Evolutionary conservation across 2,888 invertebrate genomes (phyloP).

Genomic region (Pinctada fucata): DNA sequence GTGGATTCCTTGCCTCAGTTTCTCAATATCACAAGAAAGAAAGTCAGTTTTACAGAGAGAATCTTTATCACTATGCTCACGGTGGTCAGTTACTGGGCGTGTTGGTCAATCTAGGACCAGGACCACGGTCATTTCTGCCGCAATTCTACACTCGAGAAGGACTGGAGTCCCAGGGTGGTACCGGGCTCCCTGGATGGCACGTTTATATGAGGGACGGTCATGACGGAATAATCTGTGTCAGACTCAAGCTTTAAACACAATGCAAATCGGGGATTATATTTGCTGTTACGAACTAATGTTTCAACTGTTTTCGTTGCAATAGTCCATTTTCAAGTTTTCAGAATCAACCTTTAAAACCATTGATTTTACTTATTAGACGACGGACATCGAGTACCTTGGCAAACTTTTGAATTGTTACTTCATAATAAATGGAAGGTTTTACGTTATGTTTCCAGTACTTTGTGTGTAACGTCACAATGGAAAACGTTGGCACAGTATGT

Average conservation of each 20-base stretch:
- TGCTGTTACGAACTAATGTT: no score
- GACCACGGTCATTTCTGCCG: constrained; percentile 55
- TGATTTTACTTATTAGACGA: no score
- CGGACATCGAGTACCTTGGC: no score
- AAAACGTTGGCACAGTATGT: no score
- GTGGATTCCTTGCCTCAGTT: constrained; percentile 40
- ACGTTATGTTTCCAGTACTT: no score
- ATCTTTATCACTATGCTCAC: constrained; percentile 50
- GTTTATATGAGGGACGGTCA: constrained; percentile 59
- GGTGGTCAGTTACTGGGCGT: constrained; percentile 49
- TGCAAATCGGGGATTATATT: no score
- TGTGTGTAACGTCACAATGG: no score
- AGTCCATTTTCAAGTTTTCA: no score
- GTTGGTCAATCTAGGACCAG: constrained; percentile 54
- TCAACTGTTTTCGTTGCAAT: no score
- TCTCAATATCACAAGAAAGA: constrained; percentile 28
- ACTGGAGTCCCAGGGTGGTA: not conserved
- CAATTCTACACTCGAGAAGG: constrained; percentile 47
- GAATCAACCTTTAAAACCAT: no score
- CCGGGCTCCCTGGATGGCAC: constrained; percentile 46
- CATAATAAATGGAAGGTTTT: no score
- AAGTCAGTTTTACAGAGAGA: constrained; percentile 47
- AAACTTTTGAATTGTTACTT: no score
- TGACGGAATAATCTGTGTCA: constrained; percentile 52
- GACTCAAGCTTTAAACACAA: not conserved